phyloP scores from a whole-genome alignment of 2,113 vertebrate genomes.

The Conger conger region DNA sequence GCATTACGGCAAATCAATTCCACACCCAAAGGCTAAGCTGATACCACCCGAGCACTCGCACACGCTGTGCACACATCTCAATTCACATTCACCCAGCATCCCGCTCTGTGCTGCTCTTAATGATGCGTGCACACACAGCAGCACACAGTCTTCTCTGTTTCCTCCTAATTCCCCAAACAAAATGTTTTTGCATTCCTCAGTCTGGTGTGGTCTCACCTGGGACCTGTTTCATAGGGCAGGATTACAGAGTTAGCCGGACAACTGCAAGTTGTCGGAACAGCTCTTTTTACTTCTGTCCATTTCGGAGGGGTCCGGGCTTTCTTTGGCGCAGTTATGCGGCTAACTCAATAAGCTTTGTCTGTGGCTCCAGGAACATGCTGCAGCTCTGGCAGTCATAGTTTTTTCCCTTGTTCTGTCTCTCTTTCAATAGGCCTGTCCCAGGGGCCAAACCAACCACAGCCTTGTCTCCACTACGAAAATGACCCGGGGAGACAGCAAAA shows the following conservation, averaged over 20 bases:
- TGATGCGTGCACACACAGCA: neutral
- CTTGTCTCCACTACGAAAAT: conserved; percentile 71
- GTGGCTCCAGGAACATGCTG: no score
- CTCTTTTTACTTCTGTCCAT: no score
- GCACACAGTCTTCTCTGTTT: neutral
- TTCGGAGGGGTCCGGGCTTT: no score
- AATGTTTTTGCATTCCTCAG: neutral
- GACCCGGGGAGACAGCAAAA: conserved; percentile 53
- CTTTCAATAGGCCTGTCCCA: conserved; percentile 62
- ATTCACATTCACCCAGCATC: neutral
- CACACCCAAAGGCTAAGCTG: neutral
- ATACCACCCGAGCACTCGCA: neutral
- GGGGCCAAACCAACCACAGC: conserved; percentile 70
- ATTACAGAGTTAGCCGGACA: no score
- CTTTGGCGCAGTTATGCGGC: no score
- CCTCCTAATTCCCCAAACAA: neutral
- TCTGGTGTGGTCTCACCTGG: neutral
- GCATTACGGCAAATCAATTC: conserved; percentile 7
- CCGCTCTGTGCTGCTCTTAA: neutral
- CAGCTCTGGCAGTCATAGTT: neutral
- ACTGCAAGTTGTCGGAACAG: neutral
- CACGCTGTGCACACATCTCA: neutral
- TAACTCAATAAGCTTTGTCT: no score
- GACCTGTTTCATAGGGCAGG: no score
- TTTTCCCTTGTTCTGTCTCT: neutral